Conservation (phyloP, 2,888 invertebrate genomes). For the Aricia artaxerxes region DNA sequence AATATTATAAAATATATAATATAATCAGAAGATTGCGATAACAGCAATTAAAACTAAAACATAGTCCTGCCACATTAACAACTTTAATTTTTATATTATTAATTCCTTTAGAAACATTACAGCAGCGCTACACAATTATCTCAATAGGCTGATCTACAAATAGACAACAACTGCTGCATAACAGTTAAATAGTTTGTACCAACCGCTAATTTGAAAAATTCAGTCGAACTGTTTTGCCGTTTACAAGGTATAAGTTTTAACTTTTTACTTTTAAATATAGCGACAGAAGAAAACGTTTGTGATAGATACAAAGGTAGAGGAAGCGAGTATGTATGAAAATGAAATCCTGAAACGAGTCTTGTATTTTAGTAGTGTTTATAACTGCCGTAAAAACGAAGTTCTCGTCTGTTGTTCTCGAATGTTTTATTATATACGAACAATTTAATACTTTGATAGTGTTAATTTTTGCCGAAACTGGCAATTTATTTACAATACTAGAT, state of each 20-base stretch:
- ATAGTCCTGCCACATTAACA: constrained; percentile 22
- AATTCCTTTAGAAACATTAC: constrained; percentile 16
- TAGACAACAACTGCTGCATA: constrained; percentile 8
- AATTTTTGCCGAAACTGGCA: background rate
- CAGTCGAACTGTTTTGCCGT: background rate
- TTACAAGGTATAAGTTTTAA: background rate
- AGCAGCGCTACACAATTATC: constrained; percentile 13
- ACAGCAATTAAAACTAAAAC: background rate
- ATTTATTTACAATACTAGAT: constrained; percentile 11
- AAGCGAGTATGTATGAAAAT: background rate
- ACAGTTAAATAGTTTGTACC: constrained; percentile 16
- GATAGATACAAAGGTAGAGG: background rate
- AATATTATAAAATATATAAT: background rate
- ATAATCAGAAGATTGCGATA: background rate
- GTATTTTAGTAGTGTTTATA: background rate
- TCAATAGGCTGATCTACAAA: constrained; percentile 9
- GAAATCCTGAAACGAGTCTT: background rate
- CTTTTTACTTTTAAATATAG: background rate
- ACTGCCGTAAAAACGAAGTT: background rate
- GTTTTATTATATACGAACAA: background rate
- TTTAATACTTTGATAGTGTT: constrained; percentile 22
- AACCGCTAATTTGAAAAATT: background rate
- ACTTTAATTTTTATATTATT: background rate
- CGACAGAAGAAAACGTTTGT: background rate
- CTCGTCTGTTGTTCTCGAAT: background rate